These are phyloP conservation scores for Koerneria pararmatus DNA, from an alignment of 2,888 invertebrate species.

Conservation along the genomic window DNA sequence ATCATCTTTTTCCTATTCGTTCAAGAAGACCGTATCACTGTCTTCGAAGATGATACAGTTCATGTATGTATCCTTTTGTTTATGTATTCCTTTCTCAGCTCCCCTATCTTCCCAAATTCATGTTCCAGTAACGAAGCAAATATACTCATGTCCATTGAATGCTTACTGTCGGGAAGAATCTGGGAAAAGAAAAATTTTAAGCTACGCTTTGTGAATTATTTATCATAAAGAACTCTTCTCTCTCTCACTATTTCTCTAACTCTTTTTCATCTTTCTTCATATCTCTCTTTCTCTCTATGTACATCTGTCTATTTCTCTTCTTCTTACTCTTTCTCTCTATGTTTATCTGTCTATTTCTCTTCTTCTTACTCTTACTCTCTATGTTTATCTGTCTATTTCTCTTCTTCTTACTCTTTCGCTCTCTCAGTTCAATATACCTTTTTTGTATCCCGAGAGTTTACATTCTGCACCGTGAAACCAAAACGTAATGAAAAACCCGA, in stretches of 20 bases:
- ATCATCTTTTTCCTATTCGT: not conserved
- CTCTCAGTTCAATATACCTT: not conserved
- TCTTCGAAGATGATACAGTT: not conserved
- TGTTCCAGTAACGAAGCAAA: not conserved
- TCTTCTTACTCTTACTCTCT: not conserved
- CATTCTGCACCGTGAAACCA: not conserved
- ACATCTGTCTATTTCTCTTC: not conserved
- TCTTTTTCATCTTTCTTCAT: not conserved
- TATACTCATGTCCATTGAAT: not conserved
- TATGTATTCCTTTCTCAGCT: not conserved
- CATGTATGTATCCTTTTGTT: too few species aligned
- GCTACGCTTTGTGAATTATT: too few species aligned
- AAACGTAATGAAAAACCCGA: not conserved
- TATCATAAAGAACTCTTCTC: not conserved
- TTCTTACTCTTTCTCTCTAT: not conserved
- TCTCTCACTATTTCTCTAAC: not conserved
- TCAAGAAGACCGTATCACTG: not conserved
- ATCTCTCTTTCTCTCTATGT: not conserved
- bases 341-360: conserved; percentile 1
- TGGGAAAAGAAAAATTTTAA: too few species aligned
- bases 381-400: not conserved
- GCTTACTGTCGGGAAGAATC: too few species aligned
- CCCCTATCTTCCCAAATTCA: not conserved
- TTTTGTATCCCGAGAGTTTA: not conserved
- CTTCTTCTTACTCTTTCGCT: not conserved